Percentiles rank a stretch among this genome's conserved stretches.
Conservation (phyloP, 2,113 vertebrate genomes). For the Tragelaphus imberbis region DNA sequence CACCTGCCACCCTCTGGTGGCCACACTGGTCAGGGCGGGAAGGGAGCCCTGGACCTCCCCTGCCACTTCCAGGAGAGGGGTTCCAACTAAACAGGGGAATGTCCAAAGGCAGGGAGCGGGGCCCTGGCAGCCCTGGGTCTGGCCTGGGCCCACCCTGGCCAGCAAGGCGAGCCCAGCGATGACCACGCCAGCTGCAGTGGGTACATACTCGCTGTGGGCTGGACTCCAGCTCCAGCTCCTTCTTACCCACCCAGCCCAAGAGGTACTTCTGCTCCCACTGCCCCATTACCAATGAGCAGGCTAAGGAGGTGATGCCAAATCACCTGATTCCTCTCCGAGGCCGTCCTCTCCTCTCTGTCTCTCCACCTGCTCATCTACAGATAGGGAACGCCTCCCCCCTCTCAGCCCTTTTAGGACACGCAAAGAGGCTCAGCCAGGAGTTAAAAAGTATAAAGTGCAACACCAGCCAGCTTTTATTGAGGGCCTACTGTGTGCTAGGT, state of each 20-base stretch:
- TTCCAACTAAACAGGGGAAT: not conserved
- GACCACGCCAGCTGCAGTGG: rapidly evolving
- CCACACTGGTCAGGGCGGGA: not conserved
- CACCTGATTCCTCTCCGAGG: not conserved
- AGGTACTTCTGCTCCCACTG: not conserved
- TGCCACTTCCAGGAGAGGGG: not conserved
- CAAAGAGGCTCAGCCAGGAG: not conserved
- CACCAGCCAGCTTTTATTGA: constrained; percentile 54
- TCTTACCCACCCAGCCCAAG: not conserved
- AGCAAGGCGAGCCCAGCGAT: not conserved
- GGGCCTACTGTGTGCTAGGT: not conserved
- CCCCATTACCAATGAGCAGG: not conserved
- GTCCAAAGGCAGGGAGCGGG: not conserved
- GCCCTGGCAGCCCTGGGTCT: not conserved
- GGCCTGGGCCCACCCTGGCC: not conserved
- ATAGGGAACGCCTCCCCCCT: not conserved
- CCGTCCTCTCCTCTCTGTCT: not conserved
- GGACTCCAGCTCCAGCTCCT: not conserved
- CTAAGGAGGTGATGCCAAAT: not conserved
- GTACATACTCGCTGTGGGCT: not conserved
- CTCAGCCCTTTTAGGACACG: not conserved
- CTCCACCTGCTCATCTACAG: not conserved
- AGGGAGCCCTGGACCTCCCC: not conserved
- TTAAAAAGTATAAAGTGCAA: constrained; percentile 32
- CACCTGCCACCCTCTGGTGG: not conserved